Evolutionary conservation across 2,888 invertebrate species (phyloP).

Genomic region (Diarsia dahlii): DNA sequence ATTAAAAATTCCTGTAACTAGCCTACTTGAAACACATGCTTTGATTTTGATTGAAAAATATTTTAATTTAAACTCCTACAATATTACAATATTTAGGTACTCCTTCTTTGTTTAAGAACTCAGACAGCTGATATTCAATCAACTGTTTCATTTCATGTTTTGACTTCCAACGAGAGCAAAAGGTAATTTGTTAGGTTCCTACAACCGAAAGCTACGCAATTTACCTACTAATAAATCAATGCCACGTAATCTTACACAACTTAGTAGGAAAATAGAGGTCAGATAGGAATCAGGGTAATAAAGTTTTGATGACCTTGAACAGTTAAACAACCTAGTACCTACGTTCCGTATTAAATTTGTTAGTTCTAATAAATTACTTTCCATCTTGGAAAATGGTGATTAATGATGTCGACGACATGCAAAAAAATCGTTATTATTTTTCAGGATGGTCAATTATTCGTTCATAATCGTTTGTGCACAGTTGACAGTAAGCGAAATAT

Average conservation of each 20-base stretch:
- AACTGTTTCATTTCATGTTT: not conserved
- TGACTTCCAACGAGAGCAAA: not conserved
- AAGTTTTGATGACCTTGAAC: constrained; percentile 37
- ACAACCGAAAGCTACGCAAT: constrained; percentile 13
- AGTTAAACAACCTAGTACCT: constrained; percentile 13
- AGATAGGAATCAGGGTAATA: constrained; percentile 39
- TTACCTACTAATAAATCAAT: constrained; percentile 34
- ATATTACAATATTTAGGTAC: no score
- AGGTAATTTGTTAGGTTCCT: not conserved
- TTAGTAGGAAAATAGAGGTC: constrained; percentile 49
- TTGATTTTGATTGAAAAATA: not conserved
- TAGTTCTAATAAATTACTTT: not conserved
- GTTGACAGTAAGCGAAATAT: no score
- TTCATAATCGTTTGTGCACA: not conserved
- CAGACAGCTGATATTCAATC: not conserved
- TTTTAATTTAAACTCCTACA: not conserved
- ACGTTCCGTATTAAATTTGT: not conserved
- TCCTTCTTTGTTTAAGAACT: not conserved
- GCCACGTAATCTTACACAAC: constrained; percentile 50
- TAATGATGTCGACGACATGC: not conserved
- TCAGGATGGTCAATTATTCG: not conserved
- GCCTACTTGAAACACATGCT: no score
- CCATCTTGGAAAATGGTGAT: not conserved
- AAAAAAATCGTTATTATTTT: not conserved
- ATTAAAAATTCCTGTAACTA: no score